These are phyloP conservation scores for Diorhabda carinulata DNA, from an alignment of 1,140 invertebrate species.

Conservation along the genomic window DNA sequence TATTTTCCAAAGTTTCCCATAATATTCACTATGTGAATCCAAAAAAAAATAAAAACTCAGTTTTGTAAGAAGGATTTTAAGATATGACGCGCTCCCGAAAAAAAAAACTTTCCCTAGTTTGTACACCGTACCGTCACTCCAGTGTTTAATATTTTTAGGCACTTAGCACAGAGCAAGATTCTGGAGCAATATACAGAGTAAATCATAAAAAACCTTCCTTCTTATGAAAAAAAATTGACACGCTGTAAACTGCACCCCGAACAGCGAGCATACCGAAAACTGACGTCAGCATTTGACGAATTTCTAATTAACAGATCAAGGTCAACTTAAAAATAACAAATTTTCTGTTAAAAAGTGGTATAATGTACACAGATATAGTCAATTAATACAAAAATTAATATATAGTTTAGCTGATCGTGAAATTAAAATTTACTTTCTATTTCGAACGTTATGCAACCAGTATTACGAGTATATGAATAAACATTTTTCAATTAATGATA, in stretches of 20 bases:
- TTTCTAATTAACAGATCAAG: not conserved
- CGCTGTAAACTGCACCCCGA: constrained; percentile 27
- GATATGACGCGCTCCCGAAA: constrained; percentile 20
- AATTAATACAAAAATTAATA: too few relatives aligned
- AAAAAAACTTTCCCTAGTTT: constrained; percentile 21
- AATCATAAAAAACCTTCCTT: constrained; percentile 34
- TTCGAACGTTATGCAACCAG: too few relatives aligned
- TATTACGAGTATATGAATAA: too few relatives aligned
- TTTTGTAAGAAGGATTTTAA: not conserved
- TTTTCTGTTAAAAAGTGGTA: too few relatives aligned
- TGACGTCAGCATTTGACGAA: constrained; percentile 30
- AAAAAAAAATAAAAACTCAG: not conserved
- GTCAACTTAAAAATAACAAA: not conserved
- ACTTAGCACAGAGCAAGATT: constrained; percentile 47
- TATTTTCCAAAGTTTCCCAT: too few relatives aligned
- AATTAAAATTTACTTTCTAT: too few relatives aligned
- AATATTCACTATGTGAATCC: too few relatives aligned
- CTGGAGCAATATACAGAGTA: constrained; percentile 41
- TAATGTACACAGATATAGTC: too few relatives aligned
- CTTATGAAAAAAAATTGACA: constrained; percentile 32
- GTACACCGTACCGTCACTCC: constrained; percentile 38
- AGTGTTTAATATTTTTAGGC: constrained; percentile 42
- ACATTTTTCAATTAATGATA: too few relatives aligned
- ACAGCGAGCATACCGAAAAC: constrained; percentile 36
- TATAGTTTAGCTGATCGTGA: too few relatives aligned